These are phyloP conservation scores for Drosophila mauritiana DNA, from an alignment of 1,140 invertebrate species.

Conservation along the genomic window DNA sequence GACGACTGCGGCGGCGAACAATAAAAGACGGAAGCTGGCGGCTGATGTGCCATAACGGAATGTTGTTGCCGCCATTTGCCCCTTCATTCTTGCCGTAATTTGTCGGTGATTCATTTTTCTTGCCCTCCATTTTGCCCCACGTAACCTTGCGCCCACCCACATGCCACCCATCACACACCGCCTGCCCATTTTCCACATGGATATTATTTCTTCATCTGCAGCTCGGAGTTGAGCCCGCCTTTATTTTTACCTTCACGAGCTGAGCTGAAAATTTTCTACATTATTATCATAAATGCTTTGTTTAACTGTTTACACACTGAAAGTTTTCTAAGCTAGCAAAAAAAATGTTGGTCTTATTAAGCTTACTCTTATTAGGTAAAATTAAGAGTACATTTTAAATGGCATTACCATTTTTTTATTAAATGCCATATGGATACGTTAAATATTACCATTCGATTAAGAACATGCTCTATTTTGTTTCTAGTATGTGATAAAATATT, in stretches of 20 bases:
- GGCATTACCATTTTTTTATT: no score
- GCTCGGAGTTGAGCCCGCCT: background rate
- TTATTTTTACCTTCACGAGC: background rate
- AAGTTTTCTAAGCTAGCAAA: no score
- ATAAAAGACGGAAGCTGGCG: conserved; percentile 40
- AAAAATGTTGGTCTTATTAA: background rate
- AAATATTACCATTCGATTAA: no score
- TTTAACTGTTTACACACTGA: background rate
- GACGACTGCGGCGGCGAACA: conserved; percentile 18
- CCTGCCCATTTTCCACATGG: background rate
- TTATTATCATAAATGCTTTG: conserved; percentile 64
- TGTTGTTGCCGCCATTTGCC: conserved; percentile 72
- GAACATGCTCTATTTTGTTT: no score
- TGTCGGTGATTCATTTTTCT: conserved; percentile 77
- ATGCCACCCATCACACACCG: background rate
- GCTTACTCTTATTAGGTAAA: no score
- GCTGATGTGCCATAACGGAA: conserved; percentile 67
- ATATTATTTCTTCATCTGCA: conserved; percentile 33
- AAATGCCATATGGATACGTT: no score
- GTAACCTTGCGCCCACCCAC: background rate
- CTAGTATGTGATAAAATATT: no score
- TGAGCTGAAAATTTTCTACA: conserved; percentile 15
- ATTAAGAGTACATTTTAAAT: no score
- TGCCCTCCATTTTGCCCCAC: conserved; percentile 18
- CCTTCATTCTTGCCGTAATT: conserved; percentile 72